Base-by-base conservation (phyloP, 2,113 vertebrate genomes). In the Cygnus atratus region DNA sequence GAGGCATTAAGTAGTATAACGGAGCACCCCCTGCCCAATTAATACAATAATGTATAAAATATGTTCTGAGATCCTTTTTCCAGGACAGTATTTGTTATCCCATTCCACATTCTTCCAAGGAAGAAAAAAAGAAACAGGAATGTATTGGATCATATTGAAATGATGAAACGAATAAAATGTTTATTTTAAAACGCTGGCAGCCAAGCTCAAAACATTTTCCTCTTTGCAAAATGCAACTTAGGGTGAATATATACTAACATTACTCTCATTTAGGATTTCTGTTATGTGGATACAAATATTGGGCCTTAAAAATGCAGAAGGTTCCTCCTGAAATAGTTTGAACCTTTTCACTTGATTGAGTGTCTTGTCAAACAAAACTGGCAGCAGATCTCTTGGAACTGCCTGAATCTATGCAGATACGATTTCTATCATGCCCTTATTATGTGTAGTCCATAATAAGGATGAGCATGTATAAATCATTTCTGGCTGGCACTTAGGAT, bases 351-450 rank as follows among this genome's bases (percentile, higher is more conserved):
- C 94, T 97, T 98, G 98, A 98, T 97, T 97, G 98, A 98, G 97
- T 96, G 92, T 97, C 98, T 98, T 98, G 98, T 98, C 98, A 98
- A 98, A 98, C 98, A 98, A 97, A 98, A 97, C 97, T 98, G 98
- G 97, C 98, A 98, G 97, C 94, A 94, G 96, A 97, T 98, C 97
- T 98, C 97, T 94, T 96, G 97, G 97, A 98, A 97, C 96, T 98
- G 98, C 98, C 98, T 97, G 97, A 98, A 98, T 98, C 98, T 98
- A 98, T 98, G 97, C 97, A 98, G 98, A 98, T 98, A 98, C 65
- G 97, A 98, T 98, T 98, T 98, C 97, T 98, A 98, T 98, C 98
- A 98, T 97, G 96, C 97, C 97, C 98, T 98, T 97, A 98, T 98
- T 98, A 98, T 98, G 97, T 98, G 97, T 97, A 98, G 97, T 95